Evolutionary conservation across 2,888 invertebrate species (phyloP), one percentile per base, ranked within the genome.

Genomic region (Ophion ventricosus): DNA sequence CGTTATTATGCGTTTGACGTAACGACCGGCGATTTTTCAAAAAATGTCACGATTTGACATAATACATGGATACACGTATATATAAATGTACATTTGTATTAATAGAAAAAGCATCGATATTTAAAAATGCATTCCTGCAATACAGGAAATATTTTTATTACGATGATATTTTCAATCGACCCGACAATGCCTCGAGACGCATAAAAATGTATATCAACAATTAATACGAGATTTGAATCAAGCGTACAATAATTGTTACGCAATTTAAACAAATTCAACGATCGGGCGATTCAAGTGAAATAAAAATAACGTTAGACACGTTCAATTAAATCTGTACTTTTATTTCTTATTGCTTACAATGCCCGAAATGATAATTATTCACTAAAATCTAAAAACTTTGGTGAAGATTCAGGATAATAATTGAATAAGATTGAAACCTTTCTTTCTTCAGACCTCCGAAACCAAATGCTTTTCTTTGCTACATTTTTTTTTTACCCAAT

Each of bases 1-100:
- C 64, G 49, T 79, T 56, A 83, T 87, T 87, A 85, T 84, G 80
- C 79, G 61, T 63, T 83, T 83, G 83, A 87, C 82, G 84, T 85
- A 87, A 87, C 75, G 78, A 20, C 43, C 69, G 20, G 14, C 23
- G 61, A 70, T 72, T 11, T 63, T 74, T 57, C 29, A 54, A 29
- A 23, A 23, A n/a, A 79, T 74, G 20, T 72, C 40, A 64, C 43
- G 61, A 11, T 40, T 57, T 54, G 75, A 76, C 75, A 49, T 72
- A 29, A 70, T 43, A 57, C 5, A 8, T 11, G n/a, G 20, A 70
- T 43, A 57, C 5, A 43, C n/a, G 7, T 20, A 61, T n/a, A 73
- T 7, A 25, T 54, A 8, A 61, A n/a, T 64, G 20, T 29, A 20
- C 3, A 23, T 14, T 17, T 14, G 17, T 10, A n/a, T 40, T 10